These are phyloP conservation scores for Cydia splendana DNA, from an alignment of 1,140 invertebrate species.

Conservation along the genomic window DNA sequence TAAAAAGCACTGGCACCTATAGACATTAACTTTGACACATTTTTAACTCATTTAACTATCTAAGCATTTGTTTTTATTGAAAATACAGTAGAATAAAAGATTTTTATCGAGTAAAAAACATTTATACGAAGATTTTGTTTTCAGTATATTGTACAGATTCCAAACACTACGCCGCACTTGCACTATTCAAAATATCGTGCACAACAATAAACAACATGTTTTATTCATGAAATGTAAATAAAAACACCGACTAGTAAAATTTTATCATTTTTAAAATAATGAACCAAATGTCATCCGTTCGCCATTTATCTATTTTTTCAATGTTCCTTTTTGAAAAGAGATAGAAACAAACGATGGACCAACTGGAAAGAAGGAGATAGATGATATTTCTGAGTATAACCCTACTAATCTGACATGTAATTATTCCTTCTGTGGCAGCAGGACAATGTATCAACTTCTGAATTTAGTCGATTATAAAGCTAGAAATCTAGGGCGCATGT, in stretches of 20 bases:
- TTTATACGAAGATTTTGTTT: not conserved
- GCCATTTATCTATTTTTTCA: conserved; percentile 61
- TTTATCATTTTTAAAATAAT: conserved; percentile 54
- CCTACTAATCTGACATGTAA: conserved; percentile 44
- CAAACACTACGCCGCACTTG: conserved; percentile 34
- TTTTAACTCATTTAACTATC: not conserved
- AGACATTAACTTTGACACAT: conserved; percentile 6
- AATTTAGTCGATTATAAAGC: conserved; percentile 48
- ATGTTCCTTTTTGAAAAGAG: conserved; percentile 45
- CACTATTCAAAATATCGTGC: conserved; percentile 30
- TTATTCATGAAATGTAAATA: conserved; percentile 64
- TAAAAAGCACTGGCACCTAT: not conserved
- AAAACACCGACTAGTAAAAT: conserved; percentile 46
- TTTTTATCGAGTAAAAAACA: conserved; percentile 1
- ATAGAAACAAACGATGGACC: conserved; percentile 33
- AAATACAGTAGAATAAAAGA: not conserved
- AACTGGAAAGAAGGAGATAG: conserved; percentile 45
- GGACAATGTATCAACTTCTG: conserved; percentile 36
- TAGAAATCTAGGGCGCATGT: conserved; percentile 64
- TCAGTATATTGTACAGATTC: conserved; percentile 24
- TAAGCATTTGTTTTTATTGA: not conserved
- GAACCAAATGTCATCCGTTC: conserved; percentile 64
- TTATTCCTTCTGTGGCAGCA: conserved; percentile 35
- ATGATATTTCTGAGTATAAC: conserved; percentile 43
- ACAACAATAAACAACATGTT: conserved; percentile 48